Evolutionary conservation across 2,113 vertebrate species (phyloP), one percentile per base, ranked within the genome.

Genomic region (Megaceryle torquata): DNA sequence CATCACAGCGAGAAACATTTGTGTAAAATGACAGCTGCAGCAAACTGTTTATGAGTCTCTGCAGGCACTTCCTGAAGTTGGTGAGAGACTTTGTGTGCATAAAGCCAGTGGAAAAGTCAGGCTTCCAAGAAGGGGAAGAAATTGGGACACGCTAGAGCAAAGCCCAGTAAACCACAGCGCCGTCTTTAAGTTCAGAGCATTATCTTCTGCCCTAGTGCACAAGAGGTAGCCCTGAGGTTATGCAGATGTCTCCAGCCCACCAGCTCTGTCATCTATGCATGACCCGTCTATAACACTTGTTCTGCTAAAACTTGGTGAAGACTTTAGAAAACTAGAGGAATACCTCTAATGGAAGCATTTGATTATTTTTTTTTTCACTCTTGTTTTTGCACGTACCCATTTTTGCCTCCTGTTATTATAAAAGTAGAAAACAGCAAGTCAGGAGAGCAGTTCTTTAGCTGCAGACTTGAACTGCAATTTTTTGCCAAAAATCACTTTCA

Each of bases 11-110:
- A 95, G 89, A 71, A 70, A 43, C 0, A 4, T 81, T 71, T 28
- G 37, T 70, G 88, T 48, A 54, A 86, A 93, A 76, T 53, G 80
- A 19, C 86, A 93, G 94, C 88, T 86, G 89, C 65, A 68, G 69
- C 48, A 39, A 53, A 50, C 29, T 41, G 26, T 19, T 87, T 41
- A 51, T 24, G 84, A 82, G 33, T 15, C 46, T 78, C 88, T 82
- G 72, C 69, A 53, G 88, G 74, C 5, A 0, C 26, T 18, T 60
- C 65, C 83, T 60, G 77, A 56, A 41, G 39, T 3, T 74, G 53
- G 84, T 39, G n/a, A 74, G 79, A 33, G 70, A 7, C 29, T 5
- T 65, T 54, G 69, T 5, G 39, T 46, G 26, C 8, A n/a, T n/a
- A 93, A n/a, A 61, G 21, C 39, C 46, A 6, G 51, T 29, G 81